A percentile compares a stretch with the other conserved stretches of the same genome.
Evolutionary conservation across 2,113 vertebrate genomes (phyloP).

Genomic region (Numida meleagris): DNA sequence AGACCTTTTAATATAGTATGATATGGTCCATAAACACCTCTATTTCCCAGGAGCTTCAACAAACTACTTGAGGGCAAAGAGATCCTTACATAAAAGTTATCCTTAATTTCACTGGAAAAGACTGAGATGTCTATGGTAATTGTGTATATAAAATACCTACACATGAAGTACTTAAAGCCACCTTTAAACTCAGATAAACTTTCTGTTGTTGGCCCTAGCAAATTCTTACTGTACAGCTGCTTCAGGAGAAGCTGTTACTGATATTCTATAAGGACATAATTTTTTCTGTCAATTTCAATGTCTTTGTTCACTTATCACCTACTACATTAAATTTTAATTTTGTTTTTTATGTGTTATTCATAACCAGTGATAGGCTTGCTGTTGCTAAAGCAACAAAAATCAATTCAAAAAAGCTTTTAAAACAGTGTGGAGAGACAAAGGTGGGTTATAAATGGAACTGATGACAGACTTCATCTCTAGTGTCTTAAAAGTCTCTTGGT

Average conservation of each 20-base stretch:
- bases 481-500: conserved; percentile 35
- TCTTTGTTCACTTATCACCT: conserved; percentile 49
- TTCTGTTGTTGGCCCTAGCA: not conserved
- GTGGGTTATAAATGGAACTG: conserved; percentile 72
- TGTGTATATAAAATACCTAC: not conserved
- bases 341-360: conserved; percentile 59
- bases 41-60: not conserved
- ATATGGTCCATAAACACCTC: not conserved
- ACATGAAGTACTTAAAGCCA: not conserved
- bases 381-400: conserved; percentile 67
- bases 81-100: not conserved
- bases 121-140: not conserved
- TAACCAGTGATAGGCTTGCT: conserved; percentile 42
- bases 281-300: conserved; percentile 9
- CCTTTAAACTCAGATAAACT: not conserved
- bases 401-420: conserved; percentile 76
- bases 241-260: conserved; percentile 7
- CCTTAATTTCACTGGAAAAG: not conserved
- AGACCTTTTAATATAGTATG: not conserved
- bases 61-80: not conserved
- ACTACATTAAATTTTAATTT: conserved; percentile 66
- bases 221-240: not conserved
- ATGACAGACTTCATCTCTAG: conserved; percentile 68
- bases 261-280: not conserved
- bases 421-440: conserved; percentile 25